These are phyloP conservation scores for Xestia sexstrigata DNA, from an alignment of 2,888 invertebrate species.

Conservation along the genomic window DNA sequence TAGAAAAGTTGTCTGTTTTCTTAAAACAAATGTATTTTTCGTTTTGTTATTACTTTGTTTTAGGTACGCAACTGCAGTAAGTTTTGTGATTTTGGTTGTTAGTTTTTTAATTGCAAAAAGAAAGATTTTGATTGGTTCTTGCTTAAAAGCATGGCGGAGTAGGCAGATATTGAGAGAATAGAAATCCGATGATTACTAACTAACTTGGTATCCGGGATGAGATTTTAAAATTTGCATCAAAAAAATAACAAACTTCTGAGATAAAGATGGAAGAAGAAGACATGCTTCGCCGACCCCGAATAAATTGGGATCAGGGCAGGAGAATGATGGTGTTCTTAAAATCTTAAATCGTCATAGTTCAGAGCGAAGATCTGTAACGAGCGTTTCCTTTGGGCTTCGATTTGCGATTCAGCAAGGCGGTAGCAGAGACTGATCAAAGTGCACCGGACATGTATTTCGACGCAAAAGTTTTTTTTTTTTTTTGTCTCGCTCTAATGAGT, in stretches of 20 bases:
- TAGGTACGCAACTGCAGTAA: not conserved
- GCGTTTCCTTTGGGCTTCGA: not conserved
- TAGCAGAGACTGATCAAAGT: not conserved
- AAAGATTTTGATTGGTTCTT: not conserved
- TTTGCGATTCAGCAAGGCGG: not conserved
- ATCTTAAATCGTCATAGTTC: not conserved
- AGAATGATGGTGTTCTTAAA: no score
- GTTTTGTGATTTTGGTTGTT: not conserved
- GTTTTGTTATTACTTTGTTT: constrained; percentile 21
- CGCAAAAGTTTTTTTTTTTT: not conserved
- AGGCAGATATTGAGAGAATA: no score
- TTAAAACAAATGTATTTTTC: constrained; percentile 20
- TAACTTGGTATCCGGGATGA: not conserved
- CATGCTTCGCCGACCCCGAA: no score
- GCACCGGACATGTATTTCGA: not conserved
- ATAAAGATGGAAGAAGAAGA: no score
- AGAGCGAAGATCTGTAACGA: not conserved
- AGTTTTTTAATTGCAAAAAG: not conserved
- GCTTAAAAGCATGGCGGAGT: not conserved
- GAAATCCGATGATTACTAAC: not conserved
- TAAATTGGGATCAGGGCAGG: no score
- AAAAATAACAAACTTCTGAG: no score
- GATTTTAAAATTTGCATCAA: not conserved
- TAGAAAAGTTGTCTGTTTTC: constrained; percentile 15
- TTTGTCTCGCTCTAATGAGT: no score